phyloP scores from a whole-genome alignment of 2,797 vertebrate species.

The Mormyrops attenuatus region DNA sequence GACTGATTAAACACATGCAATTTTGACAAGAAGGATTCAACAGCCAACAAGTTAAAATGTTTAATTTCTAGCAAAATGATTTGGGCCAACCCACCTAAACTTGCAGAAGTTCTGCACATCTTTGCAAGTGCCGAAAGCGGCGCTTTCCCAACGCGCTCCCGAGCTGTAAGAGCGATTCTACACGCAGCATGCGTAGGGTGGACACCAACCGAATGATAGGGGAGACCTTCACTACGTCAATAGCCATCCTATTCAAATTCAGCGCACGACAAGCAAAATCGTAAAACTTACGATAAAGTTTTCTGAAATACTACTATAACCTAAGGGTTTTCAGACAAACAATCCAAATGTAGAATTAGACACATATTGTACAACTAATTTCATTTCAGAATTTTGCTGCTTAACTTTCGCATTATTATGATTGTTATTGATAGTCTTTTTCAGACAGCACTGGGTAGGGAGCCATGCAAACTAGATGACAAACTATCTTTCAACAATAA shows the following conservation, averaged over 20 bases:
- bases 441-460: slow-evolving; percentile 43
- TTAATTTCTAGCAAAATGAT: neutral
- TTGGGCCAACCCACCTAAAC: neutral
- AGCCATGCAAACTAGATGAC: neutral
- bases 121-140: neutral
- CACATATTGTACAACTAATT: neutral
- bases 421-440: neutral
- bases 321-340: neutral
- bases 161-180: neutral
- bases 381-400: neutral
- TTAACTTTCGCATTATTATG: neutral
- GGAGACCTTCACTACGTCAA: neutral
- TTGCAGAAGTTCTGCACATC: neutral
- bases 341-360: neutral
- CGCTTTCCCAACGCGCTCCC: neutral
- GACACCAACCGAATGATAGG: no score
- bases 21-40: neutral
- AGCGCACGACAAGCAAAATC: neutral
- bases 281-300: neutral
- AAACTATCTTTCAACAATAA: neutral
- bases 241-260: neutral
- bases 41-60: neutral
- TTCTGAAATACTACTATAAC: neutral
- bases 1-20: neutral
- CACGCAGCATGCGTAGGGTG: neutral